Conservation (phyloP, 2,888 invertebrate species). For the Temnothorax unifasciatus region DNA sequence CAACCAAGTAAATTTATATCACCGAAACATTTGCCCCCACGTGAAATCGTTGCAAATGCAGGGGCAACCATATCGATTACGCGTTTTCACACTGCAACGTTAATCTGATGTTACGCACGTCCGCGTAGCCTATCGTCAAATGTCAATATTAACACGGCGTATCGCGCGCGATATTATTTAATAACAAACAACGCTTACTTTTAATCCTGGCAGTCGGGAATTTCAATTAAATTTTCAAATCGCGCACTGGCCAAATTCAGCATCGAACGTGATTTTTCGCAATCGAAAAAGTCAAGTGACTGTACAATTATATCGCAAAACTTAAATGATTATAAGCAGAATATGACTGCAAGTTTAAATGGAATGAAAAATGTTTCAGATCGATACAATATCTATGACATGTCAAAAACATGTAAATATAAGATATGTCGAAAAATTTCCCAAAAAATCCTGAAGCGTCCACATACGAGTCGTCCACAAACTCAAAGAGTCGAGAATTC, state of each 20-base stretch:
- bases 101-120: conserved; percentile 58
- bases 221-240: conserved; percentile 57
- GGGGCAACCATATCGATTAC: conserved; percentile 54
- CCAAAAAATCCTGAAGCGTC: neutral
- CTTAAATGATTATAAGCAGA: conserved; percentile 8
- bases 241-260: conserved; percentile 18
- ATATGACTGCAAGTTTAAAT: neutral
- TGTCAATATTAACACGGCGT: conserved; percentile 55
- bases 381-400: neutral
- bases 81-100: conserved; percentile 57
- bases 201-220: conserved; percentile 47
- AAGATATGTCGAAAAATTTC: neutral
- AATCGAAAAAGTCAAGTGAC: conserved; percentile 27
- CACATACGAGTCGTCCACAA: neutral
- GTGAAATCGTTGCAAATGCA: conserved; percentile 52
- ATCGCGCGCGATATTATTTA: conserved; percentile 57
- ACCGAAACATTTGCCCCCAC: conserved; percentile 42
- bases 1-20: conserved; percentile 42
- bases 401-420: neutral
- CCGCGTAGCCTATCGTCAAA: conserved; percentile 56
- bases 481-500: neutral
- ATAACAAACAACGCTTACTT: conserved; percentile 59
- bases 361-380: neutral
- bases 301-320: conserved; percentile 16
- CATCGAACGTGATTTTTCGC: conserved; percentile 45